Base-by-base conservation (phyloP, 2,113 vertebrate species). In the Dermatemys mawii region DNA sequence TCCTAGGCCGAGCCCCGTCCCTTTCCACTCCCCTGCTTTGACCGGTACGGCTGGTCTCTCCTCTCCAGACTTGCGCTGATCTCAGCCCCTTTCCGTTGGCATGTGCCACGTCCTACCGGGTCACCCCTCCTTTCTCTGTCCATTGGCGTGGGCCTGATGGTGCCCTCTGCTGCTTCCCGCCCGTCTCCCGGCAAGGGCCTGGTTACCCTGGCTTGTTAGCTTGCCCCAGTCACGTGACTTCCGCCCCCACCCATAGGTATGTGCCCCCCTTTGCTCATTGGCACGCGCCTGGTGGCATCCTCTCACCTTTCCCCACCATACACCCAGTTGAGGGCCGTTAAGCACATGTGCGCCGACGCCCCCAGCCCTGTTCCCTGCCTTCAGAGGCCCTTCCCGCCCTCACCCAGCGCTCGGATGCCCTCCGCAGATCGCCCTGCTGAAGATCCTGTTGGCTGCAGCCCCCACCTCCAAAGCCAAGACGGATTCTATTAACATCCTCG, bases 391-490 rank as follows among this genome's bases (percentile, higher is more conserved):
- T 49, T 60, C 11, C 14, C 16, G 29, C 24, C 5, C 24, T 32
- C 38, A 38, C 85, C 79, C 80, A 14, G 53, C 27, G 13, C 14
- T 84, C 49, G 44, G 50, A 6, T 51, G 70, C 86, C 86, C 78
- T 53, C 67, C 53, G 90, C 93, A 99, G 99, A 99, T 99, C 11
- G 99, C 99, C 13, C 97, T 99, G 91, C 98, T 99, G 94, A 99
- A 99, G 98, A 99, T 99, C 94, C 98, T 99, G 2, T 98, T 99
- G 2, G 99, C 99, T 7, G 99, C 99, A 84, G 99, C 99, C 35
- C 99, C 99, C 7, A 99, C 99, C 32, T 99, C 99, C 88, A 99
- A 99, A 98, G 99, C 99, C 96, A 99, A 99, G 97, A 99, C 99
- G 0, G 99, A 99, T 95, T 99, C 99, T 32, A 99, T 99, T 97